phyloP scores from a whole-genome alignment of 1,140 invertebrate genomes.

The Gerris buenoi region DNA sequence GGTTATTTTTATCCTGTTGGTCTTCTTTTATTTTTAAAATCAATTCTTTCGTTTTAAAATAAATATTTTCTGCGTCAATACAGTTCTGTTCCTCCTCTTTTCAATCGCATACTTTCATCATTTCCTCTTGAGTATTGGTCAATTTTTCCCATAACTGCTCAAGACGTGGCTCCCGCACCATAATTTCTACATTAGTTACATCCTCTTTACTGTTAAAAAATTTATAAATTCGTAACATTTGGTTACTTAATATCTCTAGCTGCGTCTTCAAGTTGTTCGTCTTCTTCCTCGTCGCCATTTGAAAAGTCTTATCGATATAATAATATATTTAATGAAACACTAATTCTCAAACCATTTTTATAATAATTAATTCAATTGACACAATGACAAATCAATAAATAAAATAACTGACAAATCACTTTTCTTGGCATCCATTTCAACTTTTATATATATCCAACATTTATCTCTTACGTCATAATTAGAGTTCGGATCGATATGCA shows the following conservation, averaged over 20 bases:
- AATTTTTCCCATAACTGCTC: background rate
- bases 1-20: background rate
- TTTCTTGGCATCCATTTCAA: too few species aligned
- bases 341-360: too few species aligned
- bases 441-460: too few species aligned
- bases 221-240: background rate
- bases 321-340: too few species aligned
- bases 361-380: too few species aligned
- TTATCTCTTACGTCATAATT: too few species aligned
- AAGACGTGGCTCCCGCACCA: background rate
- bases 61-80: background rate
- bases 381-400: too few species aligned
- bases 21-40: too few species aligned
- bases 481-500: too few species aligned
- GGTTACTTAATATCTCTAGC: background rate
- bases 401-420: too few species aligned
- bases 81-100: background rate
- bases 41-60: background rate
- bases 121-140: background rate
- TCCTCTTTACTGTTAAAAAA: background rate
- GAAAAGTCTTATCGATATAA: background rate
- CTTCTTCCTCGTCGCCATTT: background rate
- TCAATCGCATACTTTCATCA: background rate
- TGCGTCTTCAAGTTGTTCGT: background rate
- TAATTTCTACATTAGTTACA: background rate